A percentile compares a stretch with the other conserved stretches of the same genome.
phyloP scores from a whole-genome alignment of 2,113 vertebrate genomes.

The Chaetodon trifascialis region DNA sequence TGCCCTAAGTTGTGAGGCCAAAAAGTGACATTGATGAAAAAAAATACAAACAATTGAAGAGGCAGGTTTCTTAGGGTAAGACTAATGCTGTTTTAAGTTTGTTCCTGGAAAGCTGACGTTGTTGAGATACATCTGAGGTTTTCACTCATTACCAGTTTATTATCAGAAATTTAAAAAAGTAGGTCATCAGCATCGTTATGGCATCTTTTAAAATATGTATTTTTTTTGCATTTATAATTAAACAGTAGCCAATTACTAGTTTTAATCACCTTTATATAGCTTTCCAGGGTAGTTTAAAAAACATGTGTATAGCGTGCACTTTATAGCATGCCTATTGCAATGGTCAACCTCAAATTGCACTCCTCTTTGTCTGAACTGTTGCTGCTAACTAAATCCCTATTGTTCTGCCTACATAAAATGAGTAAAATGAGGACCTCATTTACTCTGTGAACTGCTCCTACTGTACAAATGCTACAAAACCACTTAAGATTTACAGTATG shows the following conservation, averaged over 20 bases:
- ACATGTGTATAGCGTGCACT: not conserved
- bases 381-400: not conserved
- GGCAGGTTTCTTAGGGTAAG: not conserved
- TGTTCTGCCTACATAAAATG: not conserved
- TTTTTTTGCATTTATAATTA: slow-evolving; percentile 1
- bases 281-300: not conserved
- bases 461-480: not conserved
- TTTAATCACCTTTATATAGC: not conserved
- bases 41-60: not conserved
- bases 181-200: slow-evolving; percentile 25
- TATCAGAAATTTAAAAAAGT: not conserved
- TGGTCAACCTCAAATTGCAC: not conserved
- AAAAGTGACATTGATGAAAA: slow-evolving; percentile 3
- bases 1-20: slow-evolving; percentile 1
- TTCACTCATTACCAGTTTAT: slow-evolving; percentile 16
- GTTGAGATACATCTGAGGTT: not conserved
- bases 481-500: not conserved
- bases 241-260: not conserved
- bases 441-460: not conserved
- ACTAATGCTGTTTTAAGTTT: not conserved
- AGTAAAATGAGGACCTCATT: not conserved
- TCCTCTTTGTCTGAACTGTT: not conserved
- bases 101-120: not conserved
- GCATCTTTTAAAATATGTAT: slow-evolving; percentile 1
- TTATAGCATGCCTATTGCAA: not conserved